Evolutionary conservation across 2,113 vertebrate species (phyloP).

Genomic region (Notiomystis cincta): DNA sequence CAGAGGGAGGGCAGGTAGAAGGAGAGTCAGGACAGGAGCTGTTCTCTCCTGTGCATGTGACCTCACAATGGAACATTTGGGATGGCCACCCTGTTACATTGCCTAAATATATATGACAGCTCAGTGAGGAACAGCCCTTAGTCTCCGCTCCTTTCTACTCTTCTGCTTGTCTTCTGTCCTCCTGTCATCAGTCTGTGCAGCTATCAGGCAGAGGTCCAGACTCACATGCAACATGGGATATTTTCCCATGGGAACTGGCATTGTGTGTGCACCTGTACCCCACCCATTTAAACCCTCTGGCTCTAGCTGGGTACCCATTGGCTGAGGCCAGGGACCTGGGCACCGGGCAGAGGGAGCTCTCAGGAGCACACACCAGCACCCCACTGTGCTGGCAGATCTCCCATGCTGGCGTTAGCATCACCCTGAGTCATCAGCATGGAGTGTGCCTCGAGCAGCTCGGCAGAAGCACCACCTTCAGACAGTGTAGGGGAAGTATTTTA

Average conservation of each 20-base stretch:
- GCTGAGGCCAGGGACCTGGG: neutral
- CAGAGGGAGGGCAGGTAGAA: neutral
- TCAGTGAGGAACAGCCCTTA: neutral
- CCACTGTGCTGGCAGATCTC: neutral
- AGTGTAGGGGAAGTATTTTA: neutral
- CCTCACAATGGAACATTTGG: neutral
- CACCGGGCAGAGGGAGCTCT: neutral
- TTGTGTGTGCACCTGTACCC: neutral
- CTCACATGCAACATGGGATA: neutral
- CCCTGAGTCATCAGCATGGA: neutral
- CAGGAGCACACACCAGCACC: neutral
- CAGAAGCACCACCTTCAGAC: neutral
- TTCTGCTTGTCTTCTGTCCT: neutral
- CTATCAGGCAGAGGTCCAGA: neutral
- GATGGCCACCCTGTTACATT: neutral
- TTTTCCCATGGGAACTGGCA: neutral
- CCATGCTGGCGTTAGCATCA: accelerated
- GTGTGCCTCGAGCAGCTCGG: neutral
- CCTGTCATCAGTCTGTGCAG: neutral
- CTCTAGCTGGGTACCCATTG: neutral
- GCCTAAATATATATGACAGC: neutral
- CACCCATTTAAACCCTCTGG: neutral
- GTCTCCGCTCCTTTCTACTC: neutral
- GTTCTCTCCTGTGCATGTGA: neutral
- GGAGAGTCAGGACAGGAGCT: neutral